Conservation (phyloP, 1,140 invertebrate genomes). For the Scaptomyza graminum region DNA sequence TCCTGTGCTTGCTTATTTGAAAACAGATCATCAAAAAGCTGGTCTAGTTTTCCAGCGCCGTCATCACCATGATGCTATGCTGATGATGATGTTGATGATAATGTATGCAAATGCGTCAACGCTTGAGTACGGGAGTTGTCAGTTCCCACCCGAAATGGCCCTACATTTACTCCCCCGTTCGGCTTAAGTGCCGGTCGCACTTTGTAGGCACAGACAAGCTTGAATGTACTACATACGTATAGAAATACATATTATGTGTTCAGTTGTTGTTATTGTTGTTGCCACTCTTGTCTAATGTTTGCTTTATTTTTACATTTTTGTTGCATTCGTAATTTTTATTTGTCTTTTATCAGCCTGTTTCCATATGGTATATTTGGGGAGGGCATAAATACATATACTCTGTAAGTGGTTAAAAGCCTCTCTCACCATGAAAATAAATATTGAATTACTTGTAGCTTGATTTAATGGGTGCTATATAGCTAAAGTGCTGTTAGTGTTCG, state of each 20-base stretch:
- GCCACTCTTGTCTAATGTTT: constrained; percentile 24
- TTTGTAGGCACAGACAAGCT: constrained; percentile 12
- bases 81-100: constrained; percentile 15
- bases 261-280: constrained; percentile 24
- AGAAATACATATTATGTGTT: constrained; percentile 51
- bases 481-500: background rate
- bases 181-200: constrained; percentile 8
- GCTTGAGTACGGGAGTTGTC: constrained; percentile 29
- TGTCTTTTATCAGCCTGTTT: constrained; percentile 40
- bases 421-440: constrained; percentile 16
- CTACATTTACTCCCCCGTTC: background rate
- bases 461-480: background rate
- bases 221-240: constrained; percentile 22
- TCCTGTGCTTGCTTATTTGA: constrained; percentile 23
- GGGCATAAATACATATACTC: constrained; percentile 4
- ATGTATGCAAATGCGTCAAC: constrained; percentile 39
- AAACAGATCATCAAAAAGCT: constrained; percentile 29
- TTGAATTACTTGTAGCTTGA: background rate
- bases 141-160: background rate
- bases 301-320: constrained; percentile 24
- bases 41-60: constrained; percentile 34
- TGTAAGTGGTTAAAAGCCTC: constrained; percentile 32
- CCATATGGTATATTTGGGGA: constrained; percentile 39
- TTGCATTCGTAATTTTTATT: constrained; percentile 34
- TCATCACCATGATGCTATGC: no score